Conservation (phyloP, 2,888 invertebrate species). For the Tridacna gigas region DNA sequence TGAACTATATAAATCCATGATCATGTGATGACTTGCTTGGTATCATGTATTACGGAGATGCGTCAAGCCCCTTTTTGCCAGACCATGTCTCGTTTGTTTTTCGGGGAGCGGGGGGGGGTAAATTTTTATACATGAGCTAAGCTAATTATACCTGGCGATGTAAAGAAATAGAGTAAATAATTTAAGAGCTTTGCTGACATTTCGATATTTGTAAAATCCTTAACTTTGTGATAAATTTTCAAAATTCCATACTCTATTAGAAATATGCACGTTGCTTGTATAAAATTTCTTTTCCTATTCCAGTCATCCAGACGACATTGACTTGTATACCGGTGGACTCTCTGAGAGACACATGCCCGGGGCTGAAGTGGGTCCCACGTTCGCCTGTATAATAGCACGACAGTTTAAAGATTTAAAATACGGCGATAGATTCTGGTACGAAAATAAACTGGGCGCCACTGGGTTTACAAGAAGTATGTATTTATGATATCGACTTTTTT, state of each 20-base stretch:
- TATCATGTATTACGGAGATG: too few relatives aligned
- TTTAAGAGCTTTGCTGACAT: too few relatives aligned
- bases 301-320: conserved; percentile 1
- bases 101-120: too few relatives aligned
- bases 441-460: conserved; percentile 83
- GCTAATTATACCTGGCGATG: too few relatives aligned
- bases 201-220: not conserved
- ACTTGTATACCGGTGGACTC: not conserved
- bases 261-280: not conserved
- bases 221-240: not conserved
- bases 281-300: not conserved
- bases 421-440: conserved; percentile 96
- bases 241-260: not conserved
- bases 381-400: conserved; percentile 92
- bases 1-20: too few relatives aligned
- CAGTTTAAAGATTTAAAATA: conserved; percentile 92
- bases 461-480: conserved; percentile 36
- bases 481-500: too few relatives aligned
- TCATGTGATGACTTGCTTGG: too few relatives aligned
- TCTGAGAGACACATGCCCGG: not conserved
- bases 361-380: conserved; percentile 92
- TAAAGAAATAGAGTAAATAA: too few relatives aligned
- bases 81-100: too few relatives aligned
- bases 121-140: too few relatives aligned
- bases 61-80: too few relatives aligned